Evolutionary conservation across 2,113 vertebrate species (phyloP).

Genomic region (Noctilio leporinus): DNA sequence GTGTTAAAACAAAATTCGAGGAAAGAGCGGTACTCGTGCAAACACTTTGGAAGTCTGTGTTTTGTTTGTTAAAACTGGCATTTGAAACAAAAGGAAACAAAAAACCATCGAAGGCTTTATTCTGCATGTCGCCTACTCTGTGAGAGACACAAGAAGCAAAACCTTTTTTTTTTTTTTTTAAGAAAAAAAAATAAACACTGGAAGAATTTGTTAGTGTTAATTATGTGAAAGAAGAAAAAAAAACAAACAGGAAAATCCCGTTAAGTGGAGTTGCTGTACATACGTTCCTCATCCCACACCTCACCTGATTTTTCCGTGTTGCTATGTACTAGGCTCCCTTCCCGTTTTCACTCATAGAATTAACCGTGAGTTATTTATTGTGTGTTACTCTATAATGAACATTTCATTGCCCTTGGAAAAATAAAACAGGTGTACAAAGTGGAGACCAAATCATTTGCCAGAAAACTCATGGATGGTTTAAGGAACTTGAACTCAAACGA

Average conservation of each 20-base stretch:
- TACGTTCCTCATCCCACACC: slow-evolving; percentile 71
- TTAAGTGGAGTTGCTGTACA: slow-evolving; percentile 83
- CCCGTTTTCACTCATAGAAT: slow-evolving; percentile 77
- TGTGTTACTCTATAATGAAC: slow-evolving; percentile 79
- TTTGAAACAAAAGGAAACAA: slow-evolving; percentile 73
- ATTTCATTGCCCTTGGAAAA: slow-evolving; percentile 77
- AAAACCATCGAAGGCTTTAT: slow-evolving; percentile 78
- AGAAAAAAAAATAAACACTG: slow-evolving; percentile 90
- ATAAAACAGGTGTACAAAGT: slow-evolving; percentile 76
- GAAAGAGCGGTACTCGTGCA: slow-evolving; percentile 81
- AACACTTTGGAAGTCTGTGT: slow-evolving; percentile 79
- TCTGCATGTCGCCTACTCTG: slow-evolving; percentile 78
- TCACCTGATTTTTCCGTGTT: slow-evolving; percentile 81
- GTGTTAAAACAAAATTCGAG: slow-evolving; percentile 58
- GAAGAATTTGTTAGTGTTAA: slow-evolving; percentile 93
- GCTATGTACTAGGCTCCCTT: slow-evolving; percentile 77
- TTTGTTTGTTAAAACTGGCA: slow-evolving; percentile 78
- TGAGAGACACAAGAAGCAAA: slow-evolving; percentile 82
- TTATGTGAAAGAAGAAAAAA: slow-evolving; percentile 93
- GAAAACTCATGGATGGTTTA: slow-evolving; percentile 75
- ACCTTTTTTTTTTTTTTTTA: slow-evolving; percentile 68
- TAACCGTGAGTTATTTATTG: slow-evolving; percentile 86
- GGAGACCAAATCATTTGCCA: slow-evolving; percentile 81
- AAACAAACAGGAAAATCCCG: slow-evolving; percentile 83
- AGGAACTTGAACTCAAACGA: slow-evolving; percentile 75